These are phyloP conservation scores for Falco biarmicus DNA, from an alignment of 2,797 vertebrate species.

Conservation along the genomic window DNA sequence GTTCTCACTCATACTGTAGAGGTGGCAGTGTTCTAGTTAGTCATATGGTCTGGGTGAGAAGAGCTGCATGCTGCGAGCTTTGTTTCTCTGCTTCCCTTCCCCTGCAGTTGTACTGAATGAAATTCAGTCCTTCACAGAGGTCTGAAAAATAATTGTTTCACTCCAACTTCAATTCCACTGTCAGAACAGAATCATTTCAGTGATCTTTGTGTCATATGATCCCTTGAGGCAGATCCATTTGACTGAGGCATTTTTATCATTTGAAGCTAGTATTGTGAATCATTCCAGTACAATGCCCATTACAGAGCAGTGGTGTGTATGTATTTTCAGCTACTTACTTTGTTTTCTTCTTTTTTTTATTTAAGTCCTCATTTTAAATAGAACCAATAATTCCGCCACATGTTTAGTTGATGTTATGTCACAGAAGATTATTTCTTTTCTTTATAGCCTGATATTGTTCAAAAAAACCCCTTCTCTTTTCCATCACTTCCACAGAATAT, in stretches of 20 bases:
- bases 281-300: not conserved
- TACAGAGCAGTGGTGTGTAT: not conserved
- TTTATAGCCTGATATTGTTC: not conserved
- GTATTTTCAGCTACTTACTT: not conserved
- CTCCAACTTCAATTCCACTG: not conserved
- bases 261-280: not conserved
- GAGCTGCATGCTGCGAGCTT: not conserved
- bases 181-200: not conserved
- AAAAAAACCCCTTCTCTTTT: not conserved
- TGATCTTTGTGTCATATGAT: not conserved
- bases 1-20: not conserved
- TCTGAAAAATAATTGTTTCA: not conserved
- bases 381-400: not conserved
- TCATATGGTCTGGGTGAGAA: not conserved
- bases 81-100: not conserved
- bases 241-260: not conserved
- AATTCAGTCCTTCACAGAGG: not conserved
- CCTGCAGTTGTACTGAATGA: not conserved
- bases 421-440: not conserved
- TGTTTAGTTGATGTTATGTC: not conserved
- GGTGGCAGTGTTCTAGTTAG: not conserved
- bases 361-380: not conserved
- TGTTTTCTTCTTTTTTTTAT: not conserved
- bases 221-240: not conserved
- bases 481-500: not conserved